These are phyloP conservation scores for Anthrax anthrax DNA, from an alignment of 2,888 invertebrate genomes.

Conservation along the genomic window DNA sequence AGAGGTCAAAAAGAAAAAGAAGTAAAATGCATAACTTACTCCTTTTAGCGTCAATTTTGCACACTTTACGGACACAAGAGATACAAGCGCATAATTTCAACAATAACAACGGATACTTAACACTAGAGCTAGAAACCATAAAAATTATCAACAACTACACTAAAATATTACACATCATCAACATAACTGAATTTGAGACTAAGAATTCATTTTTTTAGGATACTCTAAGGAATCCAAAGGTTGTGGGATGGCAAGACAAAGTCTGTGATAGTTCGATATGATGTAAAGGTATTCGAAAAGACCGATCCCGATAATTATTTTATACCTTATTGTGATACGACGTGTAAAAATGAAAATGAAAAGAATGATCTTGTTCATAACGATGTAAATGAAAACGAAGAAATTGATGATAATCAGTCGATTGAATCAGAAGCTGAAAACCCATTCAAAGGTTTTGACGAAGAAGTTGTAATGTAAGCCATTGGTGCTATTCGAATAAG, in stretches of 20 bases:
- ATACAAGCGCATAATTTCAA: neutral
- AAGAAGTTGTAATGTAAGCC: too few species aligned
- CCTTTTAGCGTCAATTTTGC: neutral
- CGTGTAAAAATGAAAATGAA: too few species aligned
- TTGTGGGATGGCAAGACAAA: neutral
- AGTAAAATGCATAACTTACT: neutral
- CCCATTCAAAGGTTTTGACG: too few species aligned
- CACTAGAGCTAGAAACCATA: neutral
- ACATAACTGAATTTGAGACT: neutral
- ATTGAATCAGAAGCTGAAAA: too few species aligned
- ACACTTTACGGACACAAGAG: neutral
- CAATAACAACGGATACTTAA: constrained; percentile 1
- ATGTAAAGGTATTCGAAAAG: too few species aligned
- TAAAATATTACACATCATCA: neutral
- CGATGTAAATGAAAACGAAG: too few species aligned
- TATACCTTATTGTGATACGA: too few species aligned
- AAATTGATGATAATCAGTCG: too few species aligned
- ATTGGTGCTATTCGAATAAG: neutral
- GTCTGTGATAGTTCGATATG: too few species aligned
- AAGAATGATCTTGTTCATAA: too few species aligned
- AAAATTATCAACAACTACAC: too few species aligned
- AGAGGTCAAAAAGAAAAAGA: neutral
- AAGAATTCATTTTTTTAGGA: constrained; percentile 7
- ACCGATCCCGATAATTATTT: too few species aligned
- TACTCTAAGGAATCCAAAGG: constrained; percentile 7